A percentile compares a stretch with the other conserved stretches of the same genome.
Evolutionary conservation across 2,888 invertebrate species (phyloP).

Genomic region (Acrocera orbiculus): DNA sequence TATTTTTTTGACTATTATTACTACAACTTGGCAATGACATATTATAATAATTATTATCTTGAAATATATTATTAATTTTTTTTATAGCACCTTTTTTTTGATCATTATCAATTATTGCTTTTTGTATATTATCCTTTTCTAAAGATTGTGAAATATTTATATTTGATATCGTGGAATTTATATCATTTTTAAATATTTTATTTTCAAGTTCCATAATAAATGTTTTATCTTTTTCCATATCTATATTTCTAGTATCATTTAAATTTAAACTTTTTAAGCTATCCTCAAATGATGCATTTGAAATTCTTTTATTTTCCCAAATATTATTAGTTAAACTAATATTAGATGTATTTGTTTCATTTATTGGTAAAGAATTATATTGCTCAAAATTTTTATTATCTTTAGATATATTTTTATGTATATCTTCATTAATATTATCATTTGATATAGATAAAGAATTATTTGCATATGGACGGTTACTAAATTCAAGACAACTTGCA

Average conservation of each 20-base stretch:
- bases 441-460: too few species aligned
- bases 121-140: conserved; percentile 22
- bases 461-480: background rate
- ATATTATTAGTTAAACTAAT: too few species aligned
- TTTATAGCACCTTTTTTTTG: conserved; percentile 16
- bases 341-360: too few species aligned
- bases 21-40: too few species aligned
- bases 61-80: conserved; percentile 17
- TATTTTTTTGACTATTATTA: too few species aligned
- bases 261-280: too few species aligned
- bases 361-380: conserved; percentile 21
- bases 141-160: conserved; percentile 27
- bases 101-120: too few species aligned
- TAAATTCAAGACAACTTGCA: conserved; percentile 10
- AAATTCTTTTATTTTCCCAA: too few species aligned
- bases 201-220: conserved; percentile 50
- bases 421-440: conserved; percentile 1
- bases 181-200: conserved; percentile 30
- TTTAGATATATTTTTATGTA: too few species aligned
- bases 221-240: conserved; percentile 36
- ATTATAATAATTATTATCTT: too few species aligned
- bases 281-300: too few species aligned
- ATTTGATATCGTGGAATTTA: conserved; percentile 23
- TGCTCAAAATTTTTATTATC: too few species aligned
- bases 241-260: conserved; percentile 11